phyloP scores from a whole-genome alignment of 2,888 invertebrate genomes.

The Amphiduros pacificus region DNA sequence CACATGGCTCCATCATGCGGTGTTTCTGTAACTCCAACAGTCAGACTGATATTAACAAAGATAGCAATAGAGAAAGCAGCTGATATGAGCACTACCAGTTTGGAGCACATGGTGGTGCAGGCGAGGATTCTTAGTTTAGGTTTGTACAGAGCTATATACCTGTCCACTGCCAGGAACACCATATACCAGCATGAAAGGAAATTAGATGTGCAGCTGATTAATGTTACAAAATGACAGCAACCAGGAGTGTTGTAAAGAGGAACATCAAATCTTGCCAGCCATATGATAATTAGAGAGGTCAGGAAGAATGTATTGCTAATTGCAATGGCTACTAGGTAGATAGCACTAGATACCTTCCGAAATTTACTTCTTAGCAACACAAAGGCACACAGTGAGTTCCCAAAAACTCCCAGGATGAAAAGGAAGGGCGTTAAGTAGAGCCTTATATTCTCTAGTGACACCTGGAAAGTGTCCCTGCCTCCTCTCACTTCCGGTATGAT shows the following conservation, averaged over 20 bases:
- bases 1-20: background rate
- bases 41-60: background rate
- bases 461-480: background rate
- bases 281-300: background rate
- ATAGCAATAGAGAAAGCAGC: background rate
- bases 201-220: background rate
- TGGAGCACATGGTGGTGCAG: background rate
- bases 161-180: background rate
- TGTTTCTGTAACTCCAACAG: background rate
- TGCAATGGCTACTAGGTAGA: background rate
- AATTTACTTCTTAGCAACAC: background rate
- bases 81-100: background rate
- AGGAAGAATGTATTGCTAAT: background rate
- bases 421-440: background rate
- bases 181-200: background rate
- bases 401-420: background rate
- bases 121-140: background rate
- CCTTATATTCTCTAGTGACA: background rate
- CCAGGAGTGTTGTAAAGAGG: background rate
- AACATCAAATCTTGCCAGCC: background rate
- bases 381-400: background rate
- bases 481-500: too few species aligned
- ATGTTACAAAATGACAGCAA: background rate
- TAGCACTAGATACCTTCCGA: background rate
- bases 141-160: background rate